Conservation (phyloP, 92 coral and sea anemone species). For the Pocillopora grandis region DNA sequence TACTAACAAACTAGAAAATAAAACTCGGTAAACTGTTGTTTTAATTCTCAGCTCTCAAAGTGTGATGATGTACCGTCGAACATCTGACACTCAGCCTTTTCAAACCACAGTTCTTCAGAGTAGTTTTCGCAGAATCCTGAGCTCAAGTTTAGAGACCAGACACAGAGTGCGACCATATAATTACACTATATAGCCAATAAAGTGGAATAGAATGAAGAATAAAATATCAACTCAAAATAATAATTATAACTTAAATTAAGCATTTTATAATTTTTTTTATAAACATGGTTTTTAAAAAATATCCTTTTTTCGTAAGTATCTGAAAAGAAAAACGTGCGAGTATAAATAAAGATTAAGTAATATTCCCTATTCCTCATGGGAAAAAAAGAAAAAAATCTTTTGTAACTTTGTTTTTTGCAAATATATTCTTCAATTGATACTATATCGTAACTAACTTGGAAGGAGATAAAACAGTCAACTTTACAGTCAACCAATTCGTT, state of each 20-base stretch:
- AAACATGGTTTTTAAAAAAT: background rate
- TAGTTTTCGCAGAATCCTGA: constrained; percentile 69
- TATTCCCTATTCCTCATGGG: no score
- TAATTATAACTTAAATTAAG: no score
- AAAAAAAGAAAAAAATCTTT: no score
- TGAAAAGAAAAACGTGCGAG: no score
- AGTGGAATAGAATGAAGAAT: background rate
- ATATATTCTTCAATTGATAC: no score
- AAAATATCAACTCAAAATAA: no score
- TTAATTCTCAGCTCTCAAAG: constrained; percentile 20
- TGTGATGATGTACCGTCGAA: constrained; percentile 19
- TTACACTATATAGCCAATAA: constrained; percentile 23
- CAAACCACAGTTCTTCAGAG: constrained; percentile 56
- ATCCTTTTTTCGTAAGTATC: no score
- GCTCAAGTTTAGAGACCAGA: constrained; percentile 48
- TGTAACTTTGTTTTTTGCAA: no score
- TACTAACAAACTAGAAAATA: background rate
- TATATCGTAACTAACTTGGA: no score
- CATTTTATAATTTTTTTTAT: background rate
- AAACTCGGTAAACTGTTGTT: background rate
- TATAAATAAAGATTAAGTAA: no score
- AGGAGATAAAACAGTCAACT: no score
- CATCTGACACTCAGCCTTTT: constrained; percentile 11
- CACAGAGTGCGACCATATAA: constrained; percentile 18
- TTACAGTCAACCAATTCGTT: no score